Evolutionary conservation across 2,113 vertebrate species (phyloP), one percentile per base, ranked within the genome.

Genomic region (Triplophysa rosa): DNA sequence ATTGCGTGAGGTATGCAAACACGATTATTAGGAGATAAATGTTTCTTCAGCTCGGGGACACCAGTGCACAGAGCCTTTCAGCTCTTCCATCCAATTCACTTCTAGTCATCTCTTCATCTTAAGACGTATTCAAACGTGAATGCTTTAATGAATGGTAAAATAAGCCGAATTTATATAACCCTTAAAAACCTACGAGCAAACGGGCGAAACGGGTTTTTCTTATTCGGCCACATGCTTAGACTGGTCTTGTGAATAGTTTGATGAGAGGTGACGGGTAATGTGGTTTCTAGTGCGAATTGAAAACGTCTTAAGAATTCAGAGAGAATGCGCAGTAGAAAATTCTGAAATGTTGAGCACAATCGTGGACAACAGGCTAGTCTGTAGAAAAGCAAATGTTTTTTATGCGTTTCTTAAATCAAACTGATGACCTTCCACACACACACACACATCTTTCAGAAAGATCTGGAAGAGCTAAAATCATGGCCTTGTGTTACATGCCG

Each of bases 61-160:
- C 66, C 70, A 67, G 59, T 54, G 89, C 74, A 87, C 73, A 76
- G 78, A 87, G 84, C 83, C 84, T 83, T 83, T 86, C 84, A 70
- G 54, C 59, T 24, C 19, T 47, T 76, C 61, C 26, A 4, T 29
- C 26, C 42, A 76, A 29, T 75, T 21, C 23, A 63, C 40, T 47
- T 75, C 23, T 47, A 23, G 37, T n/a, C 26, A 62, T 21, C 54
- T 59, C 13, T 56, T 59, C 12, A 17, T 58, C 24, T 77, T 42
- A 47, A 82, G 77, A 87, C 80, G 82, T 77, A 73, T 68, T 78
- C 74, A 73, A 26, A 8, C n/a, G 49, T 63, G 54, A 29, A 21
- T 21, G 24, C 56, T 62, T 24, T 26, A 45, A 52, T 47, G 29
- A 13, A 10, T 14, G 4, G 49, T 37, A 74, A 74, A 80, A 52